Conservation (phyloP, 1,140 invertebrate species). For the Steinernema feltiae region DNA sequence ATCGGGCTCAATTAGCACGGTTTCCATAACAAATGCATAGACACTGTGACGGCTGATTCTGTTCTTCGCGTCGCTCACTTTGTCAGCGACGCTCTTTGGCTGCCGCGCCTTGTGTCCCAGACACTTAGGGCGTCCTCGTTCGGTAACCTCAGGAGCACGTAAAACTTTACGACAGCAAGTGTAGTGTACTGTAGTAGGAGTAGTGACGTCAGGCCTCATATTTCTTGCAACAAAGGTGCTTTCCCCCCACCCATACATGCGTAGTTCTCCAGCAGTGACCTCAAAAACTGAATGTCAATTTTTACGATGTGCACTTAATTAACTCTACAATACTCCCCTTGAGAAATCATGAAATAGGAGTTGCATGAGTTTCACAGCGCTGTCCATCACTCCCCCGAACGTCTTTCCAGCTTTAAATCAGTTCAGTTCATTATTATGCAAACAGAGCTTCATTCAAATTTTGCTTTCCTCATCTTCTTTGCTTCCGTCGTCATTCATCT, state of each 20-base stretch:
- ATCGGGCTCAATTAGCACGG: not conserved
- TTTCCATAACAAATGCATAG: constrained; percentile 6
- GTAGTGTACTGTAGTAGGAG: not conserved
- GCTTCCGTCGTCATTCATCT: not conserved
- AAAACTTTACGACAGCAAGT: not conserved
- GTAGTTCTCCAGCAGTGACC: not conserved
- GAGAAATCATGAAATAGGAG: constrained; percentile 3
- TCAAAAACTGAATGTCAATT: not conserved
- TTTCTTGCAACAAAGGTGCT: not conserved
- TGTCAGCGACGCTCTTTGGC: not conserved
- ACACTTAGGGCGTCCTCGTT: too few species aligned
- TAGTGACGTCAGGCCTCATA: not conserved
- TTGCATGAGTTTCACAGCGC: too few species aligned
- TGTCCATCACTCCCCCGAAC: too few species aligned
- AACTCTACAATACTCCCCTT: constrained; percentile 8
- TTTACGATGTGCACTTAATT: constrained; percentile 6
- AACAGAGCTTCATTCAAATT: not conserved
- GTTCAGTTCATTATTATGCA: too few species aligned
- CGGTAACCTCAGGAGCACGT: not conserved
- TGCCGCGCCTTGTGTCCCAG: too few species aligned
- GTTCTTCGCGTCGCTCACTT: not conserved
- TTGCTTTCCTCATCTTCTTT: not conserved
- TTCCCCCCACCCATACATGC: not conserved
- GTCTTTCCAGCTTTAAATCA: too few species aligned
- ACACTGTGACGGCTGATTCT: not conserved